These are phyloP conservation scores for Piliocolobus tephrosceles DNA, from an alignment of 2,113 vertebrate genomes.

Conservation along the genomic window DNA sequence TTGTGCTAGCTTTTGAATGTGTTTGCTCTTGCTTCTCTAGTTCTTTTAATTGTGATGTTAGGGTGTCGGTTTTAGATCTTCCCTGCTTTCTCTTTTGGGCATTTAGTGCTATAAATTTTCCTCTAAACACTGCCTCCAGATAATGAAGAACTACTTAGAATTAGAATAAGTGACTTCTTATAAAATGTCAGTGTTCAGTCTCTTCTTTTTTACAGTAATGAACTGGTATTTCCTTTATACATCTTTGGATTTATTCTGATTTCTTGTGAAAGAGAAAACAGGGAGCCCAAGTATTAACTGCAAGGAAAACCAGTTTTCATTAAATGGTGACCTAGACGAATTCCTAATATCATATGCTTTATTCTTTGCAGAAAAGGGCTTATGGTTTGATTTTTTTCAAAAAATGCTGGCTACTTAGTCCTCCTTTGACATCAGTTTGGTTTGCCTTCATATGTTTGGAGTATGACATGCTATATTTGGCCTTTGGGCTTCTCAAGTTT, in stretches of 20 bases:
- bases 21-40: too few species aligned
- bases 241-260: conserved; percentile 24
- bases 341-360: not conserved
- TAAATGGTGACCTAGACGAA: not conserved
- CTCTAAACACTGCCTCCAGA: not conserved
- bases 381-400: not conserved
- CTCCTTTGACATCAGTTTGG: not conserved
- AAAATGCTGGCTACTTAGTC: not conserved
- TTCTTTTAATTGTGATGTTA: too few species aligned
- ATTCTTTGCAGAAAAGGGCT: not conserved
- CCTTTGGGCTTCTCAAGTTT: not conserved
- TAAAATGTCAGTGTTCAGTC: not conserved
- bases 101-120: too few species aligned
- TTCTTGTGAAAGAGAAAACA: not conserved
- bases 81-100: too few species aligned
- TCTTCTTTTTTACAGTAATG: not conserved
- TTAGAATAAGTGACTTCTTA: not conserved
- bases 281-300: not conserved
- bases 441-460: not conserved
- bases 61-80: too few species aligned
- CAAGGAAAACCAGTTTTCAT: not conserved
- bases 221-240: not conserved
- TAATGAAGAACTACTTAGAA: not conserved
- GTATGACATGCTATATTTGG: not conserved
- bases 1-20: too few species aligned